Conservation (phyloP, 2,113 vertebrate genomes). For the Tonatia bakeri region DNA sequence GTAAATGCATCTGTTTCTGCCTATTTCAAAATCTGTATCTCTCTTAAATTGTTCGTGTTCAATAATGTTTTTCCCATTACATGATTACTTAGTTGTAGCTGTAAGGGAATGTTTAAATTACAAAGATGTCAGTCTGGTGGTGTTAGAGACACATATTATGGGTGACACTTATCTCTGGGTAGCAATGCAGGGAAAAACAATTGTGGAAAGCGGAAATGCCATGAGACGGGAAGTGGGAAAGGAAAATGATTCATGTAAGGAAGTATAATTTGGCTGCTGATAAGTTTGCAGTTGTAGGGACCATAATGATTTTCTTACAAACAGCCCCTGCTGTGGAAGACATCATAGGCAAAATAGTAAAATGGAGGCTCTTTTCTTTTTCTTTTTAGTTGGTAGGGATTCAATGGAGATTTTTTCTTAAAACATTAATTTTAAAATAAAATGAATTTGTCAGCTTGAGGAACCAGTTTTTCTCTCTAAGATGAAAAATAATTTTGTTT, state of each 20-base stretch:
- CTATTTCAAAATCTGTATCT: slow-evolving; percentile 59
- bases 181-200: slow-evolving; percentile 57
- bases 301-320: slow-evolving; percentile 26
- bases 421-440: slow-evolving; percentile 87
- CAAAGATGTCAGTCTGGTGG: slow-evolving; percentile 52
- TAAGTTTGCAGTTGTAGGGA: slow-evolving; percentile 51
- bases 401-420: slow-evolving; percentile 77
- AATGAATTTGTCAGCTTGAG: slow-evolving; percentile 91
- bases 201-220: neutral
- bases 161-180: slow-evolving; percentile 37
- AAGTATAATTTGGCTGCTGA: slow-evolving; percentile 34
- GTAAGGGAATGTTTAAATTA: slow-evolving; percentile 60
- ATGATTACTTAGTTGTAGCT: slow-evolving; percentile 58
- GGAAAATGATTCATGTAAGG: slow-evolving; percentile 54
- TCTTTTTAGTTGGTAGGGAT: slow-evolving; percentile 62
- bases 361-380: slow-evolving; percentile 49
- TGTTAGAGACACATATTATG: slow-evolving; percentile 23
- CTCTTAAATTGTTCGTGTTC: slow-evolving; percentile 61
- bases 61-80: slow-evolving; percentile 55
- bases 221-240: slow-evolving; percentile 46
- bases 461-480: slow-evolving; percentile 82
- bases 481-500: slow-evolving; percentile 87
- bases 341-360: slow-evolving; percentile 54
- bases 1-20: slow-evolving; percentile 58
- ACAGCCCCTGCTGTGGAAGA: slow-evolving; percentile 42